Conservation (phyloP, 1,140 invertebrate genomes). For the Amyelois transitella region DNA sequence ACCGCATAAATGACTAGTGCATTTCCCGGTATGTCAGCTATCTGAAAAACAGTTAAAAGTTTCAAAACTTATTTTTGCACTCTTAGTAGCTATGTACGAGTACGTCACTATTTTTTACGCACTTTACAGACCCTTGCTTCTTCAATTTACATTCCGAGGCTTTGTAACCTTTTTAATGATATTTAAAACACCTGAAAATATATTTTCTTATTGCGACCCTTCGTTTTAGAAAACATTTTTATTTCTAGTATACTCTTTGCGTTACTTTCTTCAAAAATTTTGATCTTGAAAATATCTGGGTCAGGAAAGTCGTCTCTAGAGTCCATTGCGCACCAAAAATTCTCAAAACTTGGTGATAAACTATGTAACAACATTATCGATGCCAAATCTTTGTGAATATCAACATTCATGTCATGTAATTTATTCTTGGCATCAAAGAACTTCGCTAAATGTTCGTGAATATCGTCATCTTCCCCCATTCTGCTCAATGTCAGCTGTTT, state of each 20-base stretch:
- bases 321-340: neutral
- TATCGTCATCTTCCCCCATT: neutral
- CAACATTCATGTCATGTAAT: neutral
- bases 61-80: too few species aligned
- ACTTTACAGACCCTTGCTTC: too few species aligned
- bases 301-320: neutral
- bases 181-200: too few species aligned
- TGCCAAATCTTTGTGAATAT: neutral
- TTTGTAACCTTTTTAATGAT: too few species aligned
- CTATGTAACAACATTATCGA: slow-evolving; percentile 1
- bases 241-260: neutral
- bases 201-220: too few species aligned
- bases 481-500: neutral
- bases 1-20: too few species aligned
- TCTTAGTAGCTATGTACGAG: too few species aligned
- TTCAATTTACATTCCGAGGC: too few species aligned
- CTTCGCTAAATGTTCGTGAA: neutral
- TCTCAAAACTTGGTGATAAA: neutral
- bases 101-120: too few species aligned
- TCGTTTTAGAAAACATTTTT: too few species aligned
- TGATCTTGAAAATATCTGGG: neutral
- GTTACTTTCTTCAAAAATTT: slow-evolving; percentile 1
- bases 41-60: too few species aligned
- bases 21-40: too few species aligned
- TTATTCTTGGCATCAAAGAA: neutral